Percentiles rank a stretch among this genome's conserved stretches.
Conservation (phyloP, 2,797 vertebrate genomes). For the Ctenochaetus hawaiiensis region DNA sequence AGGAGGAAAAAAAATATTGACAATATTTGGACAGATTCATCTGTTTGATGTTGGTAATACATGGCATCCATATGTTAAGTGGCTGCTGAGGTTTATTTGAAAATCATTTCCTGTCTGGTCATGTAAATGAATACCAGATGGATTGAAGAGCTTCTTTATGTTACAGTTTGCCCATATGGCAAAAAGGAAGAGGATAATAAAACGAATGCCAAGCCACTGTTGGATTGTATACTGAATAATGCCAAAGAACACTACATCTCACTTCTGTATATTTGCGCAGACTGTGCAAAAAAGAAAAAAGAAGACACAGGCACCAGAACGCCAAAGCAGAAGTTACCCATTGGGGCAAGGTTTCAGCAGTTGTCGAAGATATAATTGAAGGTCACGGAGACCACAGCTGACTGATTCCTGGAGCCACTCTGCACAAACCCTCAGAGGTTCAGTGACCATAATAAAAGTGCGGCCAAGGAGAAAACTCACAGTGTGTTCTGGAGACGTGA, state of each 20-base stretch:
- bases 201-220: conserved; percentile 16
- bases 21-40: not conserved
- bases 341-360: conserved; percentile 55
- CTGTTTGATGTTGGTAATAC: conserved; percentile 8
- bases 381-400: conserved; percentile 74
- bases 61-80: conserved; percentile 21
- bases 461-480: conserved; percentile 56
- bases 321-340: conserved; percentile 60
- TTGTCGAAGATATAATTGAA: conserved; percentile 73
- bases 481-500: conserved; percentile 61
- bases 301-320: conserved; percentile 26
- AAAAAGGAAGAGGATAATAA: conserved; percentile 13
- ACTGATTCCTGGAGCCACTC: conserved; percentile 62
- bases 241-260: conserved; percentile 45
- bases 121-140: conserved; percentile 19
- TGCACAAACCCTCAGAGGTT: conserved; percentile 58
- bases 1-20: not conserved
- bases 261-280: conserved; percentile 43
- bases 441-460: conserved; percentile 71
- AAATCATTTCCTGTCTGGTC: conserved; percentile 28
- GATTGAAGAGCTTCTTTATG: conserved; percentile 23
- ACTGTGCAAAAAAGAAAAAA: conserved; percentile 21
- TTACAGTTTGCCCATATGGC: not conserved
- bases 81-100: conserved; percentile 31
- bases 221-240: conserved; percentile 18